phyloP scores from a whole-genome alignment of 92 coral and sea anemone genomes.

The Meandrina meandrites region DNA sequence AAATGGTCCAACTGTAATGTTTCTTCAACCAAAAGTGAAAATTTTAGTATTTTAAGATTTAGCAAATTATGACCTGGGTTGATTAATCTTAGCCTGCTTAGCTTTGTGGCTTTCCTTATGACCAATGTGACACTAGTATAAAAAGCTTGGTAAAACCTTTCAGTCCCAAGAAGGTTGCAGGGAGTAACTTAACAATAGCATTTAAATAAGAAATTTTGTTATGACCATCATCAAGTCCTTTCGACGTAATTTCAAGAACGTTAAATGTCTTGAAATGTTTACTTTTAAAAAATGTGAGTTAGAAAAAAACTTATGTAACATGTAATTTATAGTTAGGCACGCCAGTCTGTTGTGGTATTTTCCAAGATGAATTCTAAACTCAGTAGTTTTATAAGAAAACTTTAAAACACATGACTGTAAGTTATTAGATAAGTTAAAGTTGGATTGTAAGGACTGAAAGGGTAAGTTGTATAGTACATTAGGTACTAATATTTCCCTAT shows the following conservation, averaged over 20 bases:
- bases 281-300: not conserved
- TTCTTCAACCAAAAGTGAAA: no score
- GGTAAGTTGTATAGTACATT: not conserved
- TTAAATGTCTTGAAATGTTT: constrained; percentile 23
- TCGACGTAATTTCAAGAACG: constrained; percentile 34
- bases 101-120: not conserved
- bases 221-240: not conserved
- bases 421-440: not conserved
- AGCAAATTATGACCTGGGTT: not conserved
- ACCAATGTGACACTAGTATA: no score
- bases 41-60: not conserved
- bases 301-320: not conserved
- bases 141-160: no score
- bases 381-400: constrained; percentile 1
- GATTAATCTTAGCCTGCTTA: not conserved
- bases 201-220: no score
- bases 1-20: no score
- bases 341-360: not conserved
- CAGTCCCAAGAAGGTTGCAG: no score
- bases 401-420: not conserved
- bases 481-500: not conserved
- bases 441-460: not conserved
- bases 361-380: not conserved
- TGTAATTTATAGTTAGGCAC: not conserved
- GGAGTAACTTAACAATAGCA: no score